Conservation (phyloP, 2,888 invertebrate species). For the Latrodectus elegans region DNA sequence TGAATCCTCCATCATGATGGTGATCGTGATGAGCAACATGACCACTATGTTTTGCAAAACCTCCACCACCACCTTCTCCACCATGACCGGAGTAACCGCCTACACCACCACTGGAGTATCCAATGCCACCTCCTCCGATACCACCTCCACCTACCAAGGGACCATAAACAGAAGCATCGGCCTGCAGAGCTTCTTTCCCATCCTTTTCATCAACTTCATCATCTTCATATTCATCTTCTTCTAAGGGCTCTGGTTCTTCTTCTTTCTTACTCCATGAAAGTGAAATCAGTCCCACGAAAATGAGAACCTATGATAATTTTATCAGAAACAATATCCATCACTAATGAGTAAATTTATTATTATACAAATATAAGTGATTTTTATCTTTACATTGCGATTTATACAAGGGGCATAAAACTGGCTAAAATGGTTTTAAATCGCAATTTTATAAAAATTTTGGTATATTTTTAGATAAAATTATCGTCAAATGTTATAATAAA, state of each 20-base stretch:
- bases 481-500: too few species aligned
- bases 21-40: slow-evolving; percentile 44
- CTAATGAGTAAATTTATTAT: too few species aligned
- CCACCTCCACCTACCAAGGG: slow-evolving; percentile 4
- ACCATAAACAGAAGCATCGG: slow-evolving; percentile 57
- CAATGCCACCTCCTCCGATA: slow-evolving; percentile 15
- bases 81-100: slow-evolving; percentile 47
- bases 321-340: too few species aligned
- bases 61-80: slow-evolving; percentile 46
- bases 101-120: slow-evolving; percentile 9
- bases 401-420: too few species aligned
- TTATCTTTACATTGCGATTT: too few species aligned
- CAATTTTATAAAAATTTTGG: too few species aligned
- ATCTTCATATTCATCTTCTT: slow-evolving; percentile 54
- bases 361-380: too few species aligned
- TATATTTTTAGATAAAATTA: too few species aligned
- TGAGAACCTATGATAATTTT: slow-evolving; percentile 15
- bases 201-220: slow-evolving; percentile 28
- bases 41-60: slow-evolving; percentile 38
- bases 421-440: too few species aligned
- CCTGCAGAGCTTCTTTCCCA: slow-evolving; percentile 49
- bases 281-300: slow-evolving; percentile 5
- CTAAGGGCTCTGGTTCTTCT: slow-evolving; percentile 11
- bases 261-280: slow-evolving; percentile 33
- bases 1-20: slow-evolving; percentile 48